phyloP scores from a whole-genome alignment of 2,888 invertebrate genomes.

The Hololepta plana region DNA sequence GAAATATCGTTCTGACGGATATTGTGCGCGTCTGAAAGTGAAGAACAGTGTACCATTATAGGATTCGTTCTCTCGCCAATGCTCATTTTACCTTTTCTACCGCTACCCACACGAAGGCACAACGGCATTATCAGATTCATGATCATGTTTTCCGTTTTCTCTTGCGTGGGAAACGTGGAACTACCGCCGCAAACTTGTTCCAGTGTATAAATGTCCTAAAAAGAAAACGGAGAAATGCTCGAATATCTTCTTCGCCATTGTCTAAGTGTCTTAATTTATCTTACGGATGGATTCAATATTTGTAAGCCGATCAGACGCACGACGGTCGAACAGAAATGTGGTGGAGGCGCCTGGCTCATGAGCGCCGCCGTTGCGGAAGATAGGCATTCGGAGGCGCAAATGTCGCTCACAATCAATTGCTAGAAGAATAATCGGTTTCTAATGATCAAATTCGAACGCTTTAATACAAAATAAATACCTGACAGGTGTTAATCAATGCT shows the following conservation, averaged over 20 bases:
- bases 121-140: conserved; percentile 94
- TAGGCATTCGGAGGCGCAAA: conserved; percentile 37
- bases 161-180: conserved; percentile 71
- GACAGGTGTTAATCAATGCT: conserved; percentile 65
- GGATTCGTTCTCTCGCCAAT: too few species aligned
- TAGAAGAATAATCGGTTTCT: conserved; percentile 20
- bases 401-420: conserved; percentile 67
- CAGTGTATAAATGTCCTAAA: conserved; percentile 65
- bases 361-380: conserved; percentile 72
- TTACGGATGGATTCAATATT: conserved; percentile 79
- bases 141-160: conserved; percentile 88
- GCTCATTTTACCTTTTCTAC: conserved; percentile 83
- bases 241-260: neutral
- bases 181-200: conserved; percentile 92
- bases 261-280: neutral
- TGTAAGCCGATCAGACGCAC: conserved; percentile 87
- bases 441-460: neutral
- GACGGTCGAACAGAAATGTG: conserved; percentile 91
- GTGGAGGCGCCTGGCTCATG: conserved; percentile 84
- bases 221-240: conserved; percentile 7
- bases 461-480: conserved; percentile 34
- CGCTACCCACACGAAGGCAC: conserved; percentile 87
- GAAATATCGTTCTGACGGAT: conserved; percentile 79
- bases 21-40: conserved; percentile 62
- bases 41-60: too few species aligned